Evolutionary conservation across 92 coral and sea anemone species (phyloP).

Genomic region (Chrysogorgia sp.): DNA sequence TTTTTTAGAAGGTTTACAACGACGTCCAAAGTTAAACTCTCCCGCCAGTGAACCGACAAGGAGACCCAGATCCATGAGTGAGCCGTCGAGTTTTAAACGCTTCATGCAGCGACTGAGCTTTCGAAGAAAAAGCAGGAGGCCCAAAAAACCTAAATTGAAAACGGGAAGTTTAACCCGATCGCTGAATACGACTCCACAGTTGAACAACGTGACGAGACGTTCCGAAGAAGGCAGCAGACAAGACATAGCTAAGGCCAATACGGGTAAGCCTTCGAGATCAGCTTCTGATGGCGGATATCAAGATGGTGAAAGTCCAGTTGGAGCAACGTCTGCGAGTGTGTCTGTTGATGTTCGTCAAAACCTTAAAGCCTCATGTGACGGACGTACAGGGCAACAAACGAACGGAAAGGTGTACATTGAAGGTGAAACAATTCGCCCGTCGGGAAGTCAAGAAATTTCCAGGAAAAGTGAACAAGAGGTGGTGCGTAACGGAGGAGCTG

Average conservation of each 20-base stretch:
- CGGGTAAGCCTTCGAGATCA: not conserved
- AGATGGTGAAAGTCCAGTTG: not conserved
- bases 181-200: not conserved
- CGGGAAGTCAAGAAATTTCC: not conserved
- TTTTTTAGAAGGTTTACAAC: conserved; percentile 42
- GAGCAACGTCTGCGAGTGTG: conserved; percentile 6
- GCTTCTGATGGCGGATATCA: not conserved
- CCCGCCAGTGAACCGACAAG: conserved; percentile 33
- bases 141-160: conserved; percentile 38
- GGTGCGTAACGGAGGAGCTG: not conserved
- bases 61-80: conserved; percentile 47
- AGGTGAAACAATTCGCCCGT: not conserved
- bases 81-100: conserved; percentile 42
- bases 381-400: not conserved
- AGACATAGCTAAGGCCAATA: not conserved
- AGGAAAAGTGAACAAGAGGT: not conserved
- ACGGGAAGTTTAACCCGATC: not conserved
- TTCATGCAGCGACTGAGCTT: conserved; percentile 41
- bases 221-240: not conserved
- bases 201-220: not conserved
- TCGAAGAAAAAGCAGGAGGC: conserved; percentile 39
- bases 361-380: not conserved
- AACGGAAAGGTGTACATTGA: not conserved
- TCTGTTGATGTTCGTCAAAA: not conserved
- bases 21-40: conserved; percentile 22